Evolutionary conservation across 2,113 vertebrate genomes (phyloP).

Genomic region (Pteronura brasiliensis): DNA sequence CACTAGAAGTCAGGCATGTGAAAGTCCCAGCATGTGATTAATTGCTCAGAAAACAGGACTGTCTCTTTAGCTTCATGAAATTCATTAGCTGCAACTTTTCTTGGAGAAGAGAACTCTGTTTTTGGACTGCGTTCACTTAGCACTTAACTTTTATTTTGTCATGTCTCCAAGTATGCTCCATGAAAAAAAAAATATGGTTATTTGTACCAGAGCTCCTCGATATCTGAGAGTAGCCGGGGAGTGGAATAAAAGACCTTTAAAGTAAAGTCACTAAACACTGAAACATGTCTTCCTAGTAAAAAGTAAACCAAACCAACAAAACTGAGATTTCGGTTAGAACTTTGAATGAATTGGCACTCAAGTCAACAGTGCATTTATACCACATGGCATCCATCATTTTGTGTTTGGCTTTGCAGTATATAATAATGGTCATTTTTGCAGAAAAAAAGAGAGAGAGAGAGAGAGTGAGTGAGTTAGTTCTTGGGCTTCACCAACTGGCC

Average conservation of each 20-base stretch:
- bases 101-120: not conserved
- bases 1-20: not conserved
- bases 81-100: not conserved
- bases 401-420: not conserved
- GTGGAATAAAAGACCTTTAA: not conserved
- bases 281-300: not conserved
- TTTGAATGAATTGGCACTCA: not conserved
- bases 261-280: not conserved
- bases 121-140: not conserved
- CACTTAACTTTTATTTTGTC: slow-evolving; percentile 28
- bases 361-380: not conserved
- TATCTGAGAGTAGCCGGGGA: slow-evolving; percentile 25
- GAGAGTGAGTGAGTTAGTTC: not conserved
- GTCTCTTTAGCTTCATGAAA: not conserved
- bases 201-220: not conserved
- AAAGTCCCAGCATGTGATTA: not conserved
- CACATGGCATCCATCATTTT: not conserved
- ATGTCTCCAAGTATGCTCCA: not conserved
- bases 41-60: not conserved
- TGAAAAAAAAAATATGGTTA: slow-evolving; percentile 24
- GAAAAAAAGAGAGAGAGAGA: not conserved
- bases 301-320: not conserved
- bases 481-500: not conserved
- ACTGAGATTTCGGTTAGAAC: not conserved
- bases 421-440: not conserved